These are phyloP conservation scores for Maniola jurtina DNA, from an alignment of 1,140 invertebrate species.

Conservation along the genomic window DNA sequence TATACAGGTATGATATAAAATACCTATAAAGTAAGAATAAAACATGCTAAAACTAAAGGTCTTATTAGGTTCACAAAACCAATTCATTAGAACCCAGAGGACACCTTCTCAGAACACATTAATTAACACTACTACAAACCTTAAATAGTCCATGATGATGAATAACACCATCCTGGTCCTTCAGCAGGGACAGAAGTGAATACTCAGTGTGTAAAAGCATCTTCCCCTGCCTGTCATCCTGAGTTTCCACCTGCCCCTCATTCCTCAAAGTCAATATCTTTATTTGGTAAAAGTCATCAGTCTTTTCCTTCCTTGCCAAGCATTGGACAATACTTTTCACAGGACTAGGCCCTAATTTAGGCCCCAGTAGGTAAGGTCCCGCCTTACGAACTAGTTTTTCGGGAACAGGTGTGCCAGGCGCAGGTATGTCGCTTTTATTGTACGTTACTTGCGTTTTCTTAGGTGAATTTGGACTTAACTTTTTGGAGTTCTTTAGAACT, in stretches of 20 bases:
- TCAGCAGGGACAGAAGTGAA: conserved; percentile 85
- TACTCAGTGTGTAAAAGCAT: conserved; percentile 91
- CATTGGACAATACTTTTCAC: conserved; percentile 90
- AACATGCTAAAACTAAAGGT: no score
- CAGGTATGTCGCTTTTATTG: conserved; percentile 61
- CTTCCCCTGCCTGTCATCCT: conserved; percentile 90
- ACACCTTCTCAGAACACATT: no score
- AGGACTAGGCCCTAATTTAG: conserved; percentile 86
- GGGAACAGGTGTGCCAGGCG: conserved; percentile 66
- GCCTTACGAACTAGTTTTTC: conserved; percentile 79
- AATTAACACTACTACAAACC: conserved; percentile 73
- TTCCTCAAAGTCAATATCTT: conserved; percentile 83
- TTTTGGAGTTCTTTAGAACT: conserved; percentile 57
- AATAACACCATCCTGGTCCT: conserved; percentile 86
- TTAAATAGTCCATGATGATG: conserved; percentile 91
- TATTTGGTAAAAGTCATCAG: conserved; percentile 87
- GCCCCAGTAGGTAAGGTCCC: conserved; percentile 86
- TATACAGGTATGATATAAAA: no score
- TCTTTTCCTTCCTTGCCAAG: conserved; percentile 85
- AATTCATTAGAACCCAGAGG: no score
- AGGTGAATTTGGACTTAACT: conserved; percentile 42
- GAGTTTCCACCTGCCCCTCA: conserved; percentile 82
- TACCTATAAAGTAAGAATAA: no score
- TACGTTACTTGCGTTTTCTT: conserved; percentile 54
- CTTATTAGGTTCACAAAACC: no score